Evolutionary conservation across 2,113 vertebrate species (phyloP), one percentile per base, ranked within the genome.

Genomic region (Phycodurus eques): DNA sequence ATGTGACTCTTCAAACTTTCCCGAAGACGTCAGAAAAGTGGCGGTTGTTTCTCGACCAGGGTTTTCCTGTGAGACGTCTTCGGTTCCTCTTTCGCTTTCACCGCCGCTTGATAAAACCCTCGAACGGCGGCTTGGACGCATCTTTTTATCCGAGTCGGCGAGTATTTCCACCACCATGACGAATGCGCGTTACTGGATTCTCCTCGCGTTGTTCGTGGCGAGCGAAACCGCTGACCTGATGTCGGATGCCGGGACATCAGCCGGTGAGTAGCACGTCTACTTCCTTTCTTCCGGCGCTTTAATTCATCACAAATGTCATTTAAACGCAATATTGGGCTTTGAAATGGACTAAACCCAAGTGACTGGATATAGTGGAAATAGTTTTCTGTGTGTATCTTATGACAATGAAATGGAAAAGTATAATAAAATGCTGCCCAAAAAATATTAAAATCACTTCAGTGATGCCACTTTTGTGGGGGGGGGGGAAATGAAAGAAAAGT

Each of bases 41-140:
- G 8, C 0, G 1, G 49, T 46, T 57, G 1, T 72, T 78, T 73
- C 15, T 75, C 0, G 5, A 6, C 0, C 33, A 42, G 9, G 49
- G 59, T 78, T 81, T 53, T 72, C 59, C 53, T 57, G 42, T 9
- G 17, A 33, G 39, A 0, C 8, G 22, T 14, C 72, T 0, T 0
- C 6, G 7, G 54, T 90, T 90, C 85, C 83, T 84, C 84, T 88
- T 88, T 90, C 84, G 9, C 0, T 77, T n/a, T 77, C 43, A 68
- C 39, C 8, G 0, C 0, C 11, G 0, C 51, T 11, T 61, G 77
- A 56, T 83, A 83, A 83, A 82, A n/a, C 53, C 53, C 20, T 56
- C 20, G 9, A 9, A 11, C 20, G 22, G 15, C 27, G 49, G 5
- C 49, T 59, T 12, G 13, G 13, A 15, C 12, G 31, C 14, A 1